Evolutionary conservation across 2,888 invertebrate genomes (phyloP).

Genomic region (Drosophila dives): DNA sequence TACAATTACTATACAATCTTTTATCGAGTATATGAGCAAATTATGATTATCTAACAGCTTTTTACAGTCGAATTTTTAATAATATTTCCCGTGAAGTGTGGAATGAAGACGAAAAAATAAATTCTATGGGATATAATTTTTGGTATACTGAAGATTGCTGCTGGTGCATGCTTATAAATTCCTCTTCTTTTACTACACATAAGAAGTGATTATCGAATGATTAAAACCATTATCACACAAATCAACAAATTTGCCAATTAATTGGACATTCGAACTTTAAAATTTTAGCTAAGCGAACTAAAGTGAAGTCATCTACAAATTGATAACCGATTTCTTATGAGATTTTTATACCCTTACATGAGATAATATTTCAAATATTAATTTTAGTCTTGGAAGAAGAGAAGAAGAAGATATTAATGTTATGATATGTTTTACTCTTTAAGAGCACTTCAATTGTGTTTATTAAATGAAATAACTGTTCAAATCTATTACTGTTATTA

Average conservation of each 20-base stretch:
- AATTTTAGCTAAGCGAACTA: background rate
- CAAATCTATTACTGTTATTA: slow-evolving; percentile 1
- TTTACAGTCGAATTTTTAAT: background rate
- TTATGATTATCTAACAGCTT: background rate
- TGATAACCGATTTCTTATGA: background rate
- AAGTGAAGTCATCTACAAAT: background rate
- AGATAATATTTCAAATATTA: background rate
- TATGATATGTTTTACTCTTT: background rate
- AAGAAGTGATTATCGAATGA: background rate
- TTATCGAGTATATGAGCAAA: background rate
- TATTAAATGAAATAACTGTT: slow-evolving; percentile 6
- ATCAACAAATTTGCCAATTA: background rate
- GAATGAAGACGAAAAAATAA: background rate
- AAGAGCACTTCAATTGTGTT: background rate
- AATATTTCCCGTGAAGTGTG: background rate
- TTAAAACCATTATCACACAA: background rate
- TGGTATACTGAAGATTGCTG: background rate
- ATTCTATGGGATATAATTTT: background rate
- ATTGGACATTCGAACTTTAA: background rate
- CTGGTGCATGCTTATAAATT: background rate
- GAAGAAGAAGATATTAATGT: too few species aligned
- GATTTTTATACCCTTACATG: background rate
- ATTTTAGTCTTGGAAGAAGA: background rate
- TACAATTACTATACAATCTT: background rate
- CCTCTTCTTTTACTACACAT: background rate